A percentile compares a stretch with the other conserved stretches of the same genome.
Evolutionary conservation across 92 coral and sea anemone genomes (phyloP).

Genomic region (Paramuricea clavata): DNA sequence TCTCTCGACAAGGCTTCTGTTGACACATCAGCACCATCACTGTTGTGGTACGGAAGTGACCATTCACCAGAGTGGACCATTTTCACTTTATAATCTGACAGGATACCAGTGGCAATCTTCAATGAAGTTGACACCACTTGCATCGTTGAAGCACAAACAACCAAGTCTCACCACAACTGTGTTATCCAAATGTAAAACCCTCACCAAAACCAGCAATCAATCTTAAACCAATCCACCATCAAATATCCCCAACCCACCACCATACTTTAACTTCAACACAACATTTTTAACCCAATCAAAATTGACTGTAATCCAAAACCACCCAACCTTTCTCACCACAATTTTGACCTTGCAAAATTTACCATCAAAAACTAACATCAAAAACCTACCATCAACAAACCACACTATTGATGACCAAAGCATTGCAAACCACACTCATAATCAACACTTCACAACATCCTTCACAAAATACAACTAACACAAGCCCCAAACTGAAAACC

Average conservation of each 20-base stretch:
- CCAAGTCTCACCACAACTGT: neutral
- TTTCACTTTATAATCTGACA: neutral
- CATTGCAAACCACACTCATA: too few relatives aligned
- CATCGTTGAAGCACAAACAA: conserved; percentile 5
- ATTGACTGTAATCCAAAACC: conserved; percentile 7
- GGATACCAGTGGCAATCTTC: neutral
- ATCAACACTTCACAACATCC: too few relatives aligned
- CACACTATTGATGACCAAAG: neutral
- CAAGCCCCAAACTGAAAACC: neutral
- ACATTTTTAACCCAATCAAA: neutral
- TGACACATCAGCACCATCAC: conserved; percentile 21
- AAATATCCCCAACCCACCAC: neutral
- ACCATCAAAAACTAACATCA: neutral
- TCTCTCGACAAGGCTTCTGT: neutral
- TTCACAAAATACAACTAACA: neutral
- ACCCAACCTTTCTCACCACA: neutral
- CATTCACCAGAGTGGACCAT: neutral
- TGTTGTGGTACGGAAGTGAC: neutral
- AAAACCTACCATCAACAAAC: neutral
- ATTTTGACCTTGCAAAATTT: neutral
- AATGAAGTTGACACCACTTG: conserved; percentile 10
- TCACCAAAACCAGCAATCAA: neutral
- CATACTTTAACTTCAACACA: neutral
- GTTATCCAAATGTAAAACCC: neutral
- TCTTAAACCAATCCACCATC: neutral